phyloP scores from a whole-genome alignment of 2,113 vertebrate genomes.

The Siphamia tubifer region DNA sequence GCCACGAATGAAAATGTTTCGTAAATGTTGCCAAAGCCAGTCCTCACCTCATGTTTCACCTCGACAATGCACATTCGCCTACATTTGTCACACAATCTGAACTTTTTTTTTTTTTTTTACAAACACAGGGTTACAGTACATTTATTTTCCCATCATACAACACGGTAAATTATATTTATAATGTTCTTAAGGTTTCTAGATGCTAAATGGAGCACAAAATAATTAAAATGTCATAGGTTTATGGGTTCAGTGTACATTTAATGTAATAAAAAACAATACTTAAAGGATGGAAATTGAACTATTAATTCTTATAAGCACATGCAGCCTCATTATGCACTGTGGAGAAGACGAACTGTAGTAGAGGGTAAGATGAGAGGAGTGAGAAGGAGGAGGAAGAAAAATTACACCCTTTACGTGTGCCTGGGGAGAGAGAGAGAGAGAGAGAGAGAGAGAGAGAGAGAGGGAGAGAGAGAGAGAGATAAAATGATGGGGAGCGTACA shows the following conservation, averaged over 20 bases:
- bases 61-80: no score
- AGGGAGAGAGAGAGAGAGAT: slow-evolving; percentile 9
- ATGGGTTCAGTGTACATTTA: background rate
- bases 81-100: background rate
- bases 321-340: slow-evolving; percentile 33
- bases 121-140: no score
- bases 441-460: background rate
- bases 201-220: slow-evolving; percentile 16
- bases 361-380: slow-evolving; percentile 9
- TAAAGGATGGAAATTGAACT: slow-evolving; percentile 22
- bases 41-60: slow-evolving; percentile 33
- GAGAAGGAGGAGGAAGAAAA: slow-evolving; percentile 21
- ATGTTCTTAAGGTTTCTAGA: background rate
- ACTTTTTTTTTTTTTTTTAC: background rate
- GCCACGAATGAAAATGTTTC: slow-evolving; percentile 43
- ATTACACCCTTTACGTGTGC: slow-evolving; percentile 28
- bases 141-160: no score
- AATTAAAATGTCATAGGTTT: background rate
- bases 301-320: slow-evolving; percentile 32
- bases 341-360: slow-evolving; percentile 15
- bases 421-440: slow-evolving; percentile 9
- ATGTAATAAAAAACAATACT: slow-evolving; percentile 27
- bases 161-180: background rate
- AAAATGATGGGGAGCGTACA: slow-evolving; percentile 35
- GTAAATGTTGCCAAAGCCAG: slow-evolving; percentile 27